Percentiles rank a stretch among this genome's conserved stretches.
phyloP scores from a whole-genome alignment of 2,797 vertebrate species.

The Sarcoramphus papa region DNA sequence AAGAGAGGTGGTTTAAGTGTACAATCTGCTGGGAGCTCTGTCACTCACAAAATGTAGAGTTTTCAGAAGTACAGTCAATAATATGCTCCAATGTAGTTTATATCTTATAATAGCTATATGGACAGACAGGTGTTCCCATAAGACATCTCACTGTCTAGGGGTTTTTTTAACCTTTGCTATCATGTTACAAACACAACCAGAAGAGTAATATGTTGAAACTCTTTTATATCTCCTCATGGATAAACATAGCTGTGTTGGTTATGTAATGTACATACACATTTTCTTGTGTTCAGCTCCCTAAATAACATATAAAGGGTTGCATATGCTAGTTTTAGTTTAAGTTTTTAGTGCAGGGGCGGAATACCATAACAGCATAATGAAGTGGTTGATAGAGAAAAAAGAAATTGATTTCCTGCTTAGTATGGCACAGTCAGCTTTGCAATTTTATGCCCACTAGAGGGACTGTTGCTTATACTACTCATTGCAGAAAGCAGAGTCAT shows the following conservation, averaged over 20 bases:
- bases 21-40: neutral
- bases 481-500: neutral
- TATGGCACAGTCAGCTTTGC: neutral
- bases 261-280: fast-evolving
- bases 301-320: neutral
- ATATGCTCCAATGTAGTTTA: neutral
- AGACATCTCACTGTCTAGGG: neutral
- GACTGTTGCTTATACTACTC: neutral
- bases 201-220: neutral
- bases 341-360: neutral
- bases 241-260: neutral
- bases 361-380: neutral
- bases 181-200: neutral
- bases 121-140: neutral
- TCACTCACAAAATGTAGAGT: neutral
- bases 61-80: neutral
- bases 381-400: neutral
- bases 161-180: neutral
- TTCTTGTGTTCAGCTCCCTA: neutral
- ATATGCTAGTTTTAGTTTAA: neutral
- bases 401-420: neutral
- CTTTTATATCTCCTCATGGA: fast-evolving
- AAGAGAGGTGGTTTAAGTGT: neutral
- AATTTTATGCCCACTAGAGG: constrained; percentile 38
- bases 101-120: neutral